These are phyloP conservation scores for Carassius gibelio DNA, from an alignment of 2,113 vertebrate genomes.

Conservation along the genomic window DNA sequence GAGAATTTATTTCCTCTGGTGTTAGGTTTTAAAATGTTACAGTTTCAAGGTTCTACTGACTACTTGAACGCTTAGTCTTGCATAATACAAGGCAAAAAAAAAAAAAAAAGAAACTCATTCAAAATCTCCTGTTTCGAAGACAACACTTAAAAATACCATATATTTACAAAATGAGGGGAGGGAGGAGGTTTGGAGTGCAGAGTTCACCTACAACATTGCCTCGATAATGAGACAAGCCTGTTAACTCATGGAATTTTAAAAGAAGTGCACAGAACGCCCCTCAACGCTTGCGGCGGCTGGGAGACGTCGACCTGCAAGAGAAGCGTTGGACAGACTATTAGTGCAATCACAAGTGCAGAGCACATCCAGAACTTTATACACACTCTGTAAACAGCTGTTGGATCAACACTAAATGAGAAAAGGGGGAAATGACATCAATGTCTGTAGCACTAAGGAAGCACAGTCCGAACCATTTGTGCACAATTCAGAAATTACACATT, in stretches of 20 bases:
- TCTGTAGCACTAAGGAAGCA: slow-evolving; percentile 2
- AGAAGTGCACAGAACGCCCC: slow-evolving; percentile 82
- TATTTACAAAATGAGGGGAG: slow-evolving; percentile 83
- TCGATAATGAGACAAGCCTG: slow-evolving; percentile 99
- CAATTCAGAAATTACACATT: not conserved
- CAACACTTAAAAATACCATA: slow-evolving; percentile 90
- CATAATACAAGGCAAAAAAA: slow-evolving; percentile 87
- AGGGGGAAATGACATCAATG: slow-evolving; percentile 12
- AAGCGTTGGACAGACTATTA: slow-evolving; percentile 64
- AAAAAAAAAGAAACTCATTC: slow-evolving; percentile 74
- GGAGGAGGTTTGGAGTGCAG: slow-evolving; percentile 68
- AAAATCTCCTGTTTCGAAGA: slow-evolving; percentile 82
- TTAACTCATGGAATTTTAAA: slow-evolving; percentile 99
- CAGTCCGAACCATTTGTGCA: slow-evolving; percentile 17
- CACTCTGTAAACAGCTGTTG: slow-evolving; percentile 41
- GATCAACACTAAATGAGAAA: slow-evolving; percentile 35
- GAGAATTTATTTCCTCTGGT: slow-evolving; percentile 61
- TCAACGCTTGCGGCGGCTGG: slow-evolving; percentile 94
- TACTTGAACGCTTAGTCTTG: slow-evolving; percentile 79
- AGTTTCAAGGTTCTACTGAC: slow-evolving; percentile 86
- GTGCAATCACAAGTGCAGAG: slow-evolving; percentile 56
- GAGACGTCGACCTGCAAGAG: slow-evolving; percentile 91
- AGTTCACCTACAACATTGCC: slow-evolving; percentile 97
- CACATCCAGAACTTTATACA: slow-evolving; percentile 25
- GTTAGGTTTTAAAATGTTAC: slow-evolving; percentile 86